These are phyloP conservation scores for Oreonectes daqikongensis DNA, from an alignment of 2,797 vertebrate genomes.

Conservation along the genomic window DNA sequence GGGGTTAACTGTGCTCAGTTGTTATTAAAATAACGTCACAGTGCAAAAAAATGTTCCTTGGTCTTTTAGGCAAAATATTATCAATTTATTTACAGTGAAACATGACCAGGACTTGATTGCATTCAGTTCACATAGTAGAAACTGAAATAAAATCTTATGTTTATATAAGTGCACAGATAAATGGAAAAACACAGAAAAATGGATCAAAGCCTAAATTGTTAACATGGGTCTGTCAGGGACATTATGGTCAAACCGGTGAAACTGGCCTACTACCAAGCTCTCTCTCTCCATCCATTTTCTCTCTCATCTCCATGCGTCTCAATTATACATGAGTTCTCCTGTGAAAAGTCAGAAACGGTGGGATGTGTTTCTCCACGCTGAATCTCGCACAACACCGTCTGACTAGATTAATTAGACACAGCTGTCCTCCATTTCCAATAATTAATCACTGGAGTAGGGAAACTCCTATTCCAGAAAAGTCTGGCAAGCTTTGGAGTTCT, in stretches of 20 bases:
- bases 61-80: background rate
- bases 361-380: constrained; percentile 22
- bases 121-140: background rate
- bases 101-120: background rate
- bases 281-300: constrained; percentile 41
- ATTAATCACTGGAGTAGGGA: constrained; percentile 51
- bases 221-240: constrained; percentile 42
- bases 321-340: constrained; percentile 55
- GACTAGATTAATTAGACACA: constrained; percentile 60
- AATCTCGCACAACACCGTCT: constrained; percentile 41
- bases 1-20: constrained; percentile 3
- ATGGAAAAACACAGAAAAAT: constrained; percentile 41
- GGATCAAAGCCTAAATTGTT: constrained; percentile 48
- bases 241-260: constrained; percentile 32
- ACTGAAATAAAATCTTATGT: background rate
- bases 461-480: constrained; percentile 42
- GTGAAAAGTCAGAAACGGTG: constrained; percentile 57
- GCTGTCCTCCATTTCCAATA: constrained; percentile 58
- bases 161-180: constrained; percentile 30
- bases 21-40: background rate
- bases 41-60: background rate
- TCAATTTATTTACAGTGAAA: background rate
- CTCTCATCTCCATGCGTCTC: constrained; percentile 44
- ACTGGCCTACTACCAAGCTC: constrained; percentile 51
- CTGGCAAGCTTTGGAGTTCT: constrained; percentile 33